These are phyloP conservation scores for Cyphomyrmex costatus DNA, from an alignment of 1,140 invertebrate species.

Conservation along the genomic window DNA sequence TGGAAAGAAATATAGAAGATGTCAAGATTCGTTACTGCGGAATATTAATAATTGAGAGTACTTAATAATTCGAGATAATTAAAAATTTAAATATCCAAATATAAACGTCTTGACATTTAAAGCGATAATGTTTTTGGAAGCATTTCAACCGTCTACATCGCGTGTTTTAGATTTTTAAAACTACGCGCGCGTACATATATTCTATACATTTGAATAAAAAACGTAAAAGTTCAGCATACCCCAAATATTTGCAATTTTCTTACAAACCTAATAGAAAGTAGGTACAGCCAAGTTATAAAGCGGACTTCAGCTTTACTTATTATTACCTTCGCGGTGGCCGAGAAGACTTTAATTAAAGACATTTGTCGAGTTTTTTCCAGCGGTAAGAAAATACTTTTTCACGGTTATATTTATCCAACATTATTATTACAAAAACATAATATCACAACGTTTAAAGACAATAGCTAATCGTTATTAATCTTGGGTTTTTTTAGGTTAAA, in stretches of 20 bases:
- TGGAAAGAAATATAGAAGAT: constrained; percentile 14
- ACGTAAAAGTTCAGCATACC: background rate
- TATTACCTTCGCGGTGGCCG: background rate
- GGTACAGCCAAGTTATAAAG: background rate
- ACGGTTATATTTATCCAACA: background rate
- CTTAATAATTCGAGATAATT: constrained; percentile 2
- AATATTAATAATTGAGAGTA: background rate
- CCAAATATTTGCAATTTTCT: background rate
- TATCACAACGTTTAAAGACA: background rate
- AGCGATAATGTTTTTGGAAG: constrained; percentile 9
- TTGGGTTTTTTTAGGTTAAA: background rate
- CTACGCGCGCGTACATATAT: background rate
- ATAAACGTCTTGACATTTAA: background rate
- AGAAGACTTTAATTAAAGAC: constrained; percentile 38
- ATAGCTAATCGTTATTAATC: background rate
- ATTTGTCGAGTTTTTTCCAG: constrained; percentile 26
- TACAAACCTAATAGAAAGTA: background rate
- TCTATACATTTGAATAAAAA: background rate
- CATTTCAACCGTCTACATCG: background rate
- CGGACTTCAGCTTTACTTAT: background rate
- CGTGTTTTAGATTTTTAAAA: background rate
- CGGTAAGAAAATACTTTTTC: constrained; percentile 4
- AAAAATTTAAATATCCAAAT: background rate
- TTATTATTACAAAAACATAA: background rate
- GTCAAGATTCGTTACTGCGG: background rate